These are phyloP conservation scores for Neodiprion lecontei DNA, from an alignment of 1,140 invertebrate genomes.

Conservation along the genomic window DNA sequence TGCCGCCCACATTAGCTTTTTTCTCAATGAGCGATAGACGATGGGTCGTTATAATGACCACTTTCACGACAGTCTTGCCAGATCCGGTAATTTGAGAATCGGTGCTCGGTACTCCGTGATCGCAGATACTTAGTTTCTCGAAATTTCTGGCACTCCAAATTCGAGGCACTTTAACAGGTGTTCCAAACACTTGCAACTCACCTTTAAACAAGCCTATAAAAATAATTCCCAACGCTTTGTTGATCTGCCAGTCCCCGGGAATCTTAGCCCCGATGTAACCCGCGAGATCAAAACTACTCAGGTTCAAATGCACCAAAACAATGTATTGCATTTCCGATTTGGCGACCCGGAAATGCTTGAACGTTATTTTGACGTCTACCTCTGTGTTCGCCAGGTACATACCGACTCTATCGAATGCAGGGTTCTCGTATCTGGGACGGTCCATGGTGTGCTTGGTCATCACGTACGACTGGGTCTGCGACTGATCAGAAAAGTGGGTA, in stretches of 20 bases:
- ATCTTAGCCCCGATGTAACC: not conserved
- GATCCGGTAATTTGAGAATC: not conserved
- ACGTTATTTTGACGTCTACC: not conserved
- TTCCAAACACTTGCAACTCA: not conserved
- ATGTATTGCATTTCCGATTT: not conserved
- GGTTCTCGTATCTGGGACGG: not conserved
- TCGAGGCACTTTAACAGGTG: not conserved
- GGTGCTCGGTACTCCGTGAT: not conserved
- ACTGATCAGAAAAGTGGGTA: too few relatives aligned
- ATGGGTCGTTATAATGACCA: conserved; percentile 34
- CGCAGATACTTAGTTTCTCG: not conserved
- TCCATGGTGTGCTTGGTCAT: not conserved
- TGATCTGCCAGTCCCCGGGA: not conserved
- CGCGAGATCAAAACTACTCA: not conserved
- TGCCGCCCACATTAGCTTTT: conserved; percentile 29
- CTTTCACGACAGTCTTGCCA: conserved; percentile 21
- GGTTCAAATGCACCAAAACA: not conserved
- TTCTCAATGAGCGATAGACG: conserved; percentile 28
- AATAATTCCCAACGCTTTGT: not conserved
- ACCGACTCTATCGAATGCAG: not conserved
- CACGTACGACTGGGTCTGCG: not conserved
- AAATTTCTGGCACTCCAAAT: not conserved
- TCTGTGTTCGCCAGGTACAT: not conserved
- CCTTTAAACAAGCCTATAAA: not conserved
- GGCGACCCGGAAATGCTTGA: not conserved